phyloP scores from a whole-genome alignment of 2,888 invertebrate species.

The Neocrepidodera transversa region DNA sequence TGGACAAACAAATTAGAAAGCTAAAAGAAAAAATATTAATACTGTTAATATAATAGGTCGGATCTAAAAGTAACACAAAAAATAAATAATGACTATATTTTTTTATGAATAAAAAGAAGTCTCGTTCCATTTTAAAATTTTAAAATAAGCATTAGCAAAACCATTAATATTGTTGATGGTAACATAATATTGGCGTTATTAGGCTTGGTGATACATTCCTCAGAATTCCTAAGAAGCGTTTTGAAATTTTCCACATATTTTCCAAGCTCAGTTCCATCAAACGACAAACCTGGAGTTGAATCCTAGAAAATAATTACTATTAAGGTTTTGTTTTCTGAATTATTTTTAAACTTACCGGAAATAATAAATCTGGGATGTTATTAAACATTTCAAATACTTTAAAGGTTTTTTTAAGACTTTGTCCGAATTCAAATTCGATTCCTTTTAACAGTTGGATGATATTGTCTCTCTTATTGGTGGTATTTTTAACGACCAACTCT shows the following conservation, averaged over 20 bases:
- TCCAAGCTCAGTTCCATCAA: constrained; percentile 54
- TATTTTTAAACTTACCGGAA: constrained; percentile 64
- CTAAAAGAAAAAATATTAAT: too few species aligned
- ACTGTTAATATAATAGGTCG: too few species aligned
- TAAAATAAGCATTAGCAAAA: constrained; percentile 13
- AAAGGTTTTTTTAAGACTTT: constrained; percentile 60
- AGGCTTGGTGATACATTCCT: constrained; percentile 49
- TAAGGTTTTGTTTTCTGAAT: too few species aligned
- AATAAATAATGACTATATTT: too few species aligned
- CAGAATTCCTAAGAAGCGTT: constrained; percentile 63
- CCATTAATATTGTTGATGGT: constrained; percentile 25
- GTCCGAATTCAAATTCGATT: constrained; percentile 52
- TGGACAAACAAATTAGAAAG: too few species aligned
- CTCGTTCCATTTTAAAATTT: too few species aligned
- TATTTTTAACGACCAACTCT: constrained; percentile 65
- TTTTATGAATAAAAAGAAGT: too few species aligned
- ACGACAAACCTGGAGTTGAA: constrained; percentile 65
- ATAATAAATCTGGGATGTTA: constrained; percentile 64
- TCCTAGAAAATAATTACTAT: constrained; percentile 59
- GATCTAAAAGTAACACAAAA: too few species aligned
- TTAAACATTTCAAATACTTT: constrained; percentile 69
- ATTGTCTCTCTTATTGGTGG: constrained; percentile 48
- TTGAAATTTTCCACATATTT: constrained; percentile 65
- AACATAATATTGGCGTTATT: constrained; percentile 11
- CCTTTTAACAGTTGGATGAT: constrained; percentile 48